Conservation (phyloP, 2,888 invertebrate genomes). For the Scrobipalpa costella region DNA sequence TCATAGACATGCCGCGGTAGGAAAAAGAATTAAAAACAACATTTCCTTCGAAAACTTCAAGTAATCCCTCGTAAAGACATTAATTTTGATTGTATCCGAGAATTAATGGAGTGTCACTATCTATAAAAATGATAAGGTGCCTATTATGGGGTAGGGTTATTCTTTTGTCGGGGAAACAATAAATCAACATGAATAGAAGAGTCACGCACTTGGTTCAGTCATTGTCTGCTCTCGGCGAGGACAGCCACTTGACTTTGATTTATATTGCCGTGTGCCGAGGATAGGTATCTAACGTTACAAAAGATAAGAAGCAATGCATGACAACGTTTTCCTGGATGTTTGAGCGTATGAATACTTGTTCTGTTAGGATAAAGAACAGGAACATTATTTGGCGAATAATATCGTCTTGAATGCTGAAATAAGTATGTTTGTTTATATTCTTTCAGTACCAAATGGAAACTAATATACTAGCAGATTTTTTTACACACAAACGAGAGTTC, state of each 20-base stretch:
- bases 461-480: too few species aligned
- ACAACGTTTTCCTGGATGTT: background rate
- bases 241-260: background rate
- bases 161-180: conserved; percentile 17
- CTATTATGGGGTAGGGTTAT: conserved; percentile 18
- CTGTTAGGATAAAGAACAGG: background rate
- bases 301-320: background rate
- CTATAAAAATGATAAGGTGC: conserved; percentile 22
- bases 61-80: conserved; percentile 1
- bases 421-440: too few species aligned
- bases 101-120: conserved; percentile 23
- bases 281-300: background rate
- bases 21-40: background rate
- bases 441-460: too few species aligned
- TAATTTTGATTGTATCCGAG: conserved; percentile 18
- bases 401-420: too few species aligned
- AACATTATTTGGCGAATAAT: too few species aligned
- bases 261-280: background rate
- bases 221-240: background rate
- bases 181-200: conserved; percentile 19
- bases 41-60: background rate
- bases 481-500: too few species aligned
- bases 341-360: background rate
- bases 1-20: too few species aligned
- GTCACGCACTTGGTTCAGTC: conserved; percentile 1